phyloP scores from a whole-genome alignment of 2,797 vertebrate genomes.

The Threskiornis aethiopicus region DNA sequence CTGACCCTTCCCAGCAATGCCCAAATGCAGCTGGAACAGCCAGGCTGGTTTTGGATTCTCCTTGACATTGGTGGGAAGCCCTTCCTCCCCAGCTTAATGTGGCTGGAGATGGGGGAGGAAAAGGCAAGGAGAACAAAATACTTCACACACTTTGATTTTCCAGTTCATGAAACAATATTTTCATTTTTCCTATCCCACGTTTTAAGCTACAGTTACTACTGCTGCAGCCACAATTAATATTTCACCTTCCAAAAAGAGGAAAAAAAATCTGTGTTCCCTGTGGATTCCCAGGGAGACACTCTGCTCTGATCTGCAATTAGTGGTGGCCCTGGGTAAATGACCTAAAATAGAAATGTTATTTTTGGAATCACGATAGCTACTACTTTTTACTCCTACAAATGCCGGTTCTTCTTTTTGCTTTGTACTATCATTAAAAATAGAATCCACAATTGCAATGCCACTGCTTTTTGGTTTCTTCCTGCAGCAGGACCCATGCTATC shows the following conservation, averaged over 20 bases:
- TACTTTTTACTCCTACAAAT: neutral
- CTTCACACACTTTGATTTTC: neutral
- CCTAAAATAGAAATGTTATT: constrained; percentile 46
- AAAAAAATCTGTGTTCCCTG: neutral
- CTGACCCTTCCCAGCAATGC: neutral
- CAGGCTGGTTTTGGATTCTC: neutral
- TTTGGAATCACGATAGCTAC: neutral
- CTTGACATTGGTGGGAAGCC: neutral
- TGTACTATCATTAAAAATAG: neutral
- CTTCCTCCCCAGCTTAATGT: neutral
- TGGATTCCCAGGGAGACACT: neutral
- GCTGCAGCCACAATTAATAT: constrained; percentile 20
- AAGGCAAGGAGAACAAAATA: neutral
- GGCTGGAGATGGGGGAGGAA: neutral
- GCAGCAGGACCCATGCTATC: neutral
- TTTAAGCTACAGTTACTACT: neutral
- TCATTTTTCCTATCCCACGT: neutral
- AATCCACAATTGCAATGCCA: neutral
- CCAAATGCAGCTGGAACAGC: neutral
- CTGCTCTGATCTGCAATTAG: neutral
- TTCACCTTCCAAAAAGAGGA: constrained; percentile 7
- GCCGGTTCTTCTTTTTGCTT: neutral
- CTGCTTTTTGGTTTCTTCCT: neutral
- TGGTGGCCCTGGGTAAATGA: neutral
- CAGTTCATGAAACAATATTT: neutral